Evolutionary conservation across 2,113 vertebrate genomes (phyloP).

Genomic region (Struthidea cinerea): DNA sequence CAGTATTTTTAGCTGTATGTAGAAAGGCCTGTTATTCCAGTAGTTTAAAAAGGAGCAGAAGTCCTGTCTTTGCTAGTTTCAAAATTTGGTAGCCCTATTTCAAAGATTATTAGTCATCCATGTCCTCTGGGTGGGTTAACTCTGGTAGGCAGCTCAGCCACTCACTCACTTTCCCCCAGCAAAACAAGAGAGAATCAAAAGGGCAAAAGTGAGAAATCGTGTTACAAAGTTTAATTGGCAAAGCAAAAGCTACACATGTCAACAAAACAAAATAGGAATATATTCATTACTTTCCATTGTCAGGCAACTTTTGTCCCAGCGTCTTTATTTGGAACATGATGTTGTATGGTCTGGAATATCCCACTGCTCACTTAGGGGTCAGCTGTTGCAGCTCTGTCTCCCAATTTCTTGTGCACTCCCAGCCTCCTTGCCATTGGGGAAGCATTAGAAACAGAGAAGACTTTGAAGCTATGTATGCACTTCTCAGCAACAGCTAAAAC

Average conservation of each 20-base stretch:
- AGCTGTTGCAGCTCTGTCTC: not conserved
- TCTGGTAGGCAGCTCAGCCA: not conserved
- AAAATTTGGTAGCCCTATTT: not conserved
- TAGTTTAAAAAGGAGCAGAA: not conserved
- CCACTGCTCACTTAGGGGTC: not conserved
- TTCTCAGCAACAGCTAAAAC: not conserved
- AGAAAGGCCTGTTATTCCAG: not conserved
- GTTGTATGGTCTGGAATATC: not conserved
- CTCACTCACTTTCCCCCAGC: fast-evolving
- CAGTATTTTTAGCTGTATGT: not conserved
- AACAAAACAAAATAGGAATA: not conserved
- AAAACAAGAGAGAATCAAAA: not conserved
- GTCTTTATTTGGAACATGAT: not conserved
- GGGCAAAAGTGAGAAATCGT: not conserved
- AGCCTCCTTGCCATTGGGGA: not conserved
- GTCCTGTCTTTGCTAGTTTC: not conserved
- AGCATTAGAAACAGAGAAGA: not conserved
- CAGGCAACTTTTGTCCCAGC: not conserved
- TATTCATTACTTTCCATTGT: fast-evolving
- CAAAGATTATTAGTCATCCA: not conserved
- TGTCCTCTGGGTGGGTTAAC: not conserved
- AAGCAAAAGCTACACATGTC: not conserved
- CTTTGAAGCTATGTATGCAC: not conserved
- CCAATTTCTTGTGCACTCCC: not conserved
- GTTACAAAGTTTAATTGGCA: not conserved